A percentile compares a stretch with the other conserved stretches of the same genome.
Conservation (phyloP, 2,888 invertebrate genomes). For the Hyposoter dolosus region DNA sequence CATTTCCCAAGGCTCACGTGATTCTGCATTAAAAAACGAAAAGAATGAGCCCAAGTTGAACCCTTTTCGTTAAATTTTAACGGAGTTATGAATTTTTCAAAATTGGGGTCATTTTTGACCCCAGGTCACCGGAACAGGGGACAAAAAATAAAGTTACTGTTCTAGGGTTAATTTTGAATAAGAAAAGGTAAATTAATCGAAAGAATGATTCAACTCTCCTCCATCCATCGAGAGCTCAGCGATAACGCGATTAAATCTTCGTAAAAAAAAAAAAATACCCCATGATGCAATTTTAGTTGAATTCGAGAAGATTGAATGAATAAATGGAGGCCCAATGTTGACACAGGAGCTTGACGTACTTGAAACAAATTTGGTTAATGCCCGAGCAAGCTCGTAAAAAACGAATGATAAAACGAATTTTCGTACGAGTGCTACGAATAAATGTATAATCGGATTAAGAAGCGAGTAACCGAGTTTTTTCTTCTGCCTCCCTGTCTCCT, state of each 20-base stretch:
- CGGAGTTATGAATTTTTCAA: too few relatives aligned
- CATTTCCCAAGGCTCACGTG: too few relatives aligned
- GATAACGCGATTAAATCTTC: neutral
- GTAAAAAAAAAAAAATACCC: neutral
- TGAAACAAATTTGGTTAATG: slow-evolving; percentile 59
- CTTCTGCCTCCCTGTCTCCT: neutral
- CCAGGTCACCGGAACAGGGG: too few relatives aligned
- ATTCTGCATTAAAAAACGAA: too few relatives aligned
- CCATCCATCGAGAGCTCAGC: too few relatives aligned
- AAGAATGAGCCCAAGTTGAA: too few relatives aligned
- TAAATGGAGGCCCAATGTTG: slow-evolving; percentile 19
- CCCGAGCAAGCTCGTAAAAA: slow-evolving; percentile 36
- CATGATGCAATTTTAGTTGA: neutral
- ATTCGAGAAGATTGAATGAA: neutral
- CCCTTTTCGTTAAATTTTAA: too few relatives aligned
- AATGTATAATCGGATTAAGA: slow-evolving; percentile 61
- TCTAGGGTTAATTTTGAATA: neutral
- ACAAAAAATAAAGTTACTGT: neutral
- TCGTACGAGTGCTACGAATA: slow-evolving; percentile 44
- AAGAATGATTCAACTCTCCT: neutral
- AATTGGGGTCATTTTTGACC: too few relatives aligned
- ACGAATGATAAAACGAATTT: slow-evolving; percentile 40
- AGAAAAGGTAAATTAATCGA: neutral
- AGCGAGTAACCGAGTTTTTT: slow-evolving; percentile 59
- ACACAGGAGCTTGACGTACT: slow-evolving; percentile 15